Evolutionary conservation across 2,888 invertebrate species (phyloP).

Genomic region (Aphrophora alni): DNA sequence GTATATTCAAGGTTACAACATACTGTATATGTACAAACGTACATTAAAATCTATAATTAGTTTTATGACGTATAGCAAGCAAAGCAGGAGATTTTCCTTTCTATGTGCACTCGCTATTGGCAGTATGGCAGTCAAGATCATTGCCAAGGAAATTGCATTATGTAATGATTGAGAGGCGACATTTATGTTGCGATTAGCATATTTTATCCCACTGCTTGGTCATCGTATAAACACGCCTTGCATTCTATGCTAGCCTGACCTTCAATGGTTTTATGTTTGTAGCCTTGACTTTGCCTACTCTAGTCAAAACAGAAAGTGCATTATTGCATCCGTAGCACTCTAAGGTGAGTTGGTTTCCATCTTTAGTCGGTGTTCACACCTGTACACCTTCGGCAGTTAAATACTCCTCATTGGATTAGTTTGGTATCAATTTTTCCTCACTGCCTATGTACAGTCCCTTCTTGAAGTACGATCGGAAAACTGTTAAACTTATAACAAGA

Average conservation of each 20-base stretch:
- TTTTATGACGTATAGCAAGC: not conserved
- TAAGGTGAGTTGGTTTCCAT: too few relatives aligned
- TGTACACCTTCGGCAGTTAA: too few relatives aligned
- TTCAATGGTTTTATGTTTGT: not conserved
- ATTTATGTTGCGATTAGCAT: not conserved
- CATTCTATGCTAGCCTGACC: not conserved
- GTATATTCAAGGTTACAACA: not conserved
- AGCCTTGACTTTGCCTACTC: not conserved
- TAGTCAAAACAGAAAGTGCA: not conserved
- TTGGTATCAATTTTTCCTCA: too few relatives aligned
- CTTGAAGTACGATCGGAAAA: too few relatives aligned
- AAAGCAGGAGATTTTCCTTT: too few relatives aligned
- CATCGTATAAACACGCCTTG: not conserved
- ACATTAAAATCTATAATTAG: not conserved
- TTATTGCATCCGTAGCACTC: too few relatives aligned
- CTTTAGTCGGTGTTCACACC: too few relatives aligned
- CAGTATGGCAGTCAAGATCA: not conserved
- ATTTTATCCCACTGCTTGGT: constrained; percentile 2
- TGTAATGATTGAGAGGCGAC: not conserved
- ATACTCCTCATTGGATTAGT: too few relatives aligned
- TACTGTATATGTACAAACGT: not conserved
- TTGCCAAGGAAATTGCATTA: not conserved
- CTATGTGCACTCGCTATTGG: too few relatives aligned
- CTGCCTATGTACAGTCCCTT: too few relatives aligned
- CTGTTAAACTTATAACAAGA: too few relatives aligned